Conservation (phyloP, 2,888 invertebrate species). For the Drosophila rubida region DNA sequence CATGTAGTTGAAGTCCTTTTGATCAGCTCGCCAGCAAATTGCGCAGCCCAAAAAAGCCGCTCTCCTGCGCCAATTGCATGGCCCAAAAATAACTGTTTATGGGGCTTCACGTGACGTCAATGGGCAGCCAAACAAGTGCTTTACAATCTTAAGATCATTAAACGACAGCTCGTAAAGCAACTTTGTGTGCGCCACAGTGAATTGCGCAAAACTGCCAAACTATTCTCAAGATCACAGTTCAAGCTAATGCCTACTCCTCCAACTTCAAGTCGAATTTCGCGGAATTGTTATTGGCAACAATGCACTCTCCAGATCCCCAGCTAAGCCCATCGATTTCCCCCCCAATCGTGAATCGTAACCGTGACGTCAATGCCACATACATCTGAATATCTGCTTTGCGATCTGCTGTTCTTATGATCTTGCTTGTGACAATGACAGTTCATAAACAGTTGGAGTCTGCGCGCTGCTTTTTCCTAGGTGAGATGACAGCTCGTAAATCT, state of each 20-base stretch:
- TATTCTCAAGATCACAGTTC: conserved; percentile 1
- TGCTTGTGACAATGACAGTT: conserved; percentile 40
- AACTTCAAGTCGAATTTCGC: background rate
- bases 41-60: background rate
- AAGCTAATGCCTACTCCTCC: background rate
- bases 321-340: background rate
- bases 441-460: conserved; percentile 47
- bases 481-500: background rate
- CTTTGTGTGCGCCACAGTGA: conserved; percentile 3
- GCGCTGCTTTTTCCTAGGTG: background rate
- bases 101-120: conserved; percentile 39
- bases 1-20: background rate
- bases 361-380: conserved; percentile 25
- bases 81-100: conserved; percentile 22
- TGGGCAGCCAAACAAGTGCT: conserved; percentile 22
- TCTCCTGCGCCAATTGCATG: background rate
- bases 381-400: conserved; percentile 24
- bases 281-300: background rate
- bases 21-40: background rate
- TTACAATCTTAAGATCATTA: conserved; percentile 9
- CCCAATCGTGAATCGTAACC: background rate
- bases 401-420: conserved; percentile 22
- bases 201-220: background rate
- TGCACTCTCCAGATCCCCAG: background rate
- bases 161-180: conserved; percentile 4